A percentile compares a stretch with the other conserved stretches of the same genome.
Evolutionary conservation across 2,888 invertebrate genomes (phyloP).

Genomic region (Erebia ligea): DNA sequence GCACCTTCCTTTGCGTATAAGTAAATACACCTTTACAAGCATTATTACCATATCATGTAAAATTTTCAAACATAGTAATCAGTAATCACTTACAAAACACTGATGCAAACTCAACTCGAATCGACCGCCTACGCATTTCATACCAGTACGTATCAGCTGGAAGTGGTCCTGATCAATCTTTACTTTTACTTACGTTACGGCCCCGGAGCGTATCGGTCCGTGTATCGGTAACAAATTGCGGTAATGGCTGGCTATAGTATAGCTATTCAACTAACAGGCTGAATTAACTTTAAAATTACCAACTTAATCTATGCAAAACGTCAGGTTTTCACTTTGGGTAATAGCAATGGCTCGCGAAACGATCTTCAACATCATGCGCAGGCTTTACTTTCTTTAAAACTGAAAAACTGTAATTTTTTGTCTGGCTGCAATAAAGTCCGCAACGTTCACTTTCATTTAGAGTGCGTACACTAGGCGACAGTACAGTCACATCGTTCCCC

Average conservation of each 20-base stretch:
- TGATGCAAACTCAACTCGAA: constrained; percentile 26
- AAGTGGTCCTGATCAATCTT: constrained; percentile 36
- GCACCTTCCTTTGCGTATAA: too few relatives aligned
- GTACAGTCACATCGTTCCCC: too few relatives aligned
- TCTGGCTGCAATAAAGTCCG: too few relatives aligned
- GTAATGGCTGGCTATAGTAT: constrained; percentile 9
- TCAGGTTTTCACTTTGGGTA: background rate
- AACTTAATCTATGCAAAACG: background rate
- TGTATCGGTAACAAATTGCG: constrained; percentile 33
- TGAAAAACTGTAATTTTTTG: too few relatives aligned
- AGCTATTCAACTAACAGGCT: background rate
- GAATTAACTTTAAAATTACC: background rate
- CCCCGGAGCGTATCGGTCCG: constrained; percentile 32
- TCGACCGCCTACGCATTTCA: constrained; percentile 30
- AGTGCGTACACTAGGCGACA: too few relatives aligned
- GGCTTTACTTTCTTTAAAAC: too few relatives aligned
- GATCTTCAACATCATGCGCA: too few relatives aligned
- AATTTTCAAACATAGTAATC: constrained; percentile 9
- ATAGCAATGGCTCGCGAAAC: too few relatives aligned
- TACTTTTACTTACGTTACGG: constrained; percentile 34
- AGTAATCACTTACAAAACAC: constrained; percentile 20
- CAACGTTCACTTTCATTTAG: too few relatives aligned
- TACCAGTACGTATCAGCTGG: constrained; percentile 15
- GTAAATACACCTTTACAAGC: too few relatives aligned
- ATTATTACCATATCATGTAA: background rate